phyloP scores from a whole-genome alignment of 2,797 vertebrate genomes.

The Smutsia temminckii region DNA sequence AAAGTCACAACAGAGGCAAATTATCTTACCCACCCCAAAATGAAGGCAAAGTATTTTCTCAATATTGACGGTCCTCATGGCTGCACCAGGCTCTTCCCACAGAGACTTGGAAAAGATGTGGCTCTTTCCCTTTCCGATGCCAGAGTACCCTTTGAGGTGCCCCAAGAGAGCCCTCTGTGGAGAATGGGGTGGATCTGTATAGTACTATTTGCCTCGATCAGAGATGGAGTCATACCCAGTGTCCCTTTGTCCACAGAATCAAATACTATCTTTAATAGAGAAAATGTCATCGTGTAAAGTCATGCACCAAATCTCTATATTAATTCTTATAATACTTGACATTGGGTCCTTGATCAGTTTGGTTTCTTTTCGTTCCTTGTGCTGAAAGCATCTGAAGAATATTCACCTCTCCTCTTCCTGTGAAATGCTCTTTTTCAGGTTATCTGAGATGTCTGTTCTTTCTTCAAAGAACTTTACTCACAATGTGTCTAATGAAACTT shows the following conservation, averaged over 20 bases:
- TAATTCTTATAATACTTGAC: not conserved
- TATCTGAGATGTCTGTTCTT: not conserved
- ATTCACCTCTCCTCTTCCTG: not conserved
- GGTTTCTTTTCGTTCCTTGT: not conserved
- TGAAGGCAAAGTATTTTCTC: not conserved
- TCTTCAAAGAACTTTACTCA: conserved; percentile 11
- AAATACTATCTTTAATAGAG: not conserved
- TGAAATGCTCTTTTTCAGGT: not conserved
- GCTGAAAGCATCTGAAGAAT: not conserved
- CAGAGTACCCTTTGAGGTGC: not conserved
- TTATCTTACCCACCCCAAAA: rapidly evolving
- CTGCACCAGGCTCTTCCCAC: not conserved
- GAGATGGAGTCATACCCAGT: rapidly evolving
- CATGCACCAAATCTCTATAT: not conserved
- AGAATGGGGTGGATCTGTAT: rapidly evolving
- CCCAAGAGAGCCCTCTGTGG: too few species aligned
- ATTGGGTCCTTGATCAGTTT: not conserved
- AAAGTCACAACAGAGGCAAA: not conserved
- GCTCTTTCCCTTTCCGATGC: not conserved
- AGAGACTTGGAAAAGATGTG: not conserved
- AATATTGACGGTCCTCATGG: rapidly evolving
- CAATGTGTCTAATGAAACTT: not conserved
- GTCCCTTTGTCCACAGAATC: not conserved
- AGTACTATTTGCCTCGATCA: not conserved
- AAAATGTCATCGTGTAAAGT: not conserved